Evolutionary conservation across 2,797 vertebrate species (phyloP).

Genomic region (Denticeps clupeoides): DNA sequence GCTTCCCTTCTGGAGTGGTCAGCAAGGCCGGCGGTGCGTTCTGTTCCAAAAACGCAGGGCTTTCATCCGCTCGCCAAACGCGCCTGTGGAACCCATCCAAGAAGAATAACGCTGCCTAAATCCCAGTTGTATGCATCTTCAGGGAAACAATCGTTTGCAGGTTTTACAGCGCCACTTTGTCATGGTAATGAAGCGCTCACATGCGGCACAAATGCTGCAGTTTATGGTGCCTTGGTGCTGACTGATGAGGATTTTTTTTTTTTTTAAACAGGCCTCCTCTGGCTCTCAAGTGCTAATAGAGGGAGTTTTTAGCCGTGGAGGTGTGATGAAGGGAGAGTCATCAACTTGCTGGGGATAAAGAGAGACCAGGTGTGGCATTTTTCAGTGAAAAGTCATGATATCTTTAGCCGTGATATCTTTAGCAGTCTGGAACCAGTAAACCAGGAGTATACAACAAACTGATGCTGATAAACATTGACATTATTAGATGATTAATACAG

Average conservation of each 20-base stretch:
- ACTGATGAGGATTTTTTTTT: constrained; percentile 25
- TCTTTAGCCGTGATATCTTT: too few relatives aligned
- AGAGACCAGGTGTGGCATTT: constrained; percentile 17
- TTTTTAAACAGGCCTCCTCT: constrained; percentile 14
- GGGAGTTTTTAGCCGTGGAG: constrained; percentile 22
- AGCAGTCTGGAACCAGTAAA: too few relatives aligned
- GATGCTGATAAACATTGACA: too few relatives aligned
- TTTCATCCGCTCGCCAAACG: constrained; percentile 17
- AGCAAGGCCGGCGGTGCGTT: constrained; percentile 4
- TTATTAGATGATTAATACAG: too few relatives aligned
- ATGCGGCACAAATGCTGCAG: constrained; percentile 24
- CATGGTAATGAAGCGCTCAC: constrained; percentile 27
- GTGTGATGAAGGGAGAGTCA: constrained; percentile 5
- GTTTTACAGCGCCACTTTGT: constrained; percentile 27
- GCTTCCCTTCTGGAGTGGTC: constrained; percentile 3
- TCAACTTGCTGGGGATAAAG: constrained; percentile 26
- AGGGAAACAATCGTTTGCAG: constrained; percentile 30
- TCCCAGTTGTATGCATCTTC: constrained; percentile 27
- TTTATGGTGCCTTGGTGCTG: constrained; percentile 20
- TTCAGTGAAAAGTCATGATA: too few relatives aligned
- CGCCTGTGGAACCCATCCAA: constrained; percentile 19
- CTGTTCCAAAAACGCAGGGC: not conserved
- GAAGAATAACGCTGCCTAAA: constrained; percentile 14
- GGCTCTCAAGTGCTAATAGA: constrained; percentile 11
- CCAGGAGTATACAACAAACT: too few relatives aligned